Percentiles rank a stretch among this genome's conserved stretches.
These are phyloP conservation scores for Hydrochoerus hydrochaeris DNA, from an alignment of 2,113 vertebrate species.

Conservation along the genomic window DNA sequence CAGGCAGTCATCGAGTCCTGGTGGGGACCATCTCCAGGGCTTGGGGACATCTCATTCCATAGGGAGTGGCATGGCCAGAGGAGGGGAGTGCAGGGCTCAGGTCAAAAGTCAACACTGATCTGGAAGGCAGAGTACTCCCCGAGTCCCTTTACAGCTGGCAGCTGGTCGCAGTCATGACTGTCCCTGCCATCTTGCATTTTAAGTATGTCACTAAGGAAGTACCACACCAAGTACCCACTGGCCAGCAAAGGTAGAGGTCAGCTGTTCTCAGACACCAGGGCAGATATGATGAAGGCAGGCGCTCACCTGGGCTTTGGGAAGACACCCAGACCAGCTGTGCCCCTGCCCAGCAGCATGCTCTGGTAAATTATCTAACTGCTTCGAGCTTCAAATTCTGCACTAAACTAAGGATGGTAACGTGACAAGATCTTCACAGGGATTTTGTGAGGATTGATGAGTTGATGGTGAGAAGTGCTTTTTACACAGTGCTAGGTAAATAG, in stretches of 20 bases:
- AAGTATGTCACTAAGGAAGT: neutral
- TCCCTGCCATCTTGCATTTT: neutral
- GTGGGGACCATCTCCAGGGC: neutral
- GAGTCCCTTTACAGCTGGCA: neutral
- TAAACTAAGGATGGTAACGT: neutral
- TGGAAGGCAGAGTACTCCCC: neutral
- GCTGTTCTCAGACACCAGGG: neutral
- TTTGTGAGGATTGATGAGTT: neutral
- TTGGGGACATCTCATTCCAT: neutral
- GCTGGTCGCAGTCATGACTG: neutral
- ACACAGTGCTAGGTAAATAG: neutral
- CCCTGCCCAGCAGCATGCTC: neutral
- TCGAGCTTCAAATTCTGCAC: neutral
- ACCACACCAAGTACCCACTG: neutral
- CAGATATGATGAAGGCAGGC: neutral
- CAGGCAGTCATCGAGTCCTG: neutral
- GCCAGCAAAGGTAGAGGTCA: neutral
- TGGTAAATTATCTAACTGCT: neutral
- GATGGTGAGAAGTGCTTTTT: neutral
- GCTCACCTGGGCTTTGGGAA: neutral
- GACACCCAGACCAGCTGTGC: neutral
- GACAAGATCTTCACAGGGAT: neutral
- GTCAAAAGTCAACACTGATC: neutral
- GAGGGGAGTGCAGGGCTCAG: neutral
- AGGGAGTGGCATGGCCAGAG: neutral